phyloP scores from a whole-genome alignment of 2,888 invertebrate genomes.

The Adelphocoris suturalis region DNA sequence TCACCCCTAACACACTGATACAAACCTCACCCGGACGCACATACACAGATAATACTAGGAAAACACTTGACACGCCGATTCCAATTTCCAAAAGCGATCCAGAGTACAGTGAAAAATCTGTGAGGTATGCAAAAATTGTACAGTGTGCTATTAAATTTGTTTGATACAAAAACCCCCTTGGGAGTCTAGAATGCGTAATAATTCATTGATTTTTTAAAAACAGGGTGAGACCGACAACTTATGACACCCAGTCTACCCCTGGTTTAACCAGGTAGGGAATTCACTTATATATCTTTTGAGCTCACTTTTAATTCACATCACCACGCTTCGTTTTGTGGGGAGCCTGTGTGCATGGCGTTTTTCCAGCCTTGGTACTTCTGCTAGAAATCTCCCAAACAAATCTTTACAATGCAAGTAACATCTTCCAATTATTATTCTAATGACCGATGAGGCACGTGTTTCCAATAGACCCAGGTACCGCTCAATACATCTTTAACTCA shows the following conservation, averaged over 20 bases:
- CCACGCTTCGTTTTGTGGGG: conserved; percentile 60
- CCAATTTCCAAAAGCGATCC: conserved; percentile 70
- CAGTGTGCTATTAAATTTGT: conserved; percentile 43
- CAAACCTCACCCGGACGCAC: conserved; percentile 68
- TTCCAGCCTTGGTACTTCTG: conserved; percentile 52
- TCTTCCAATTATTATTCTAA: no score
- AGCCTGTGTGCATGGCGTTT: conserved; percentile 68
- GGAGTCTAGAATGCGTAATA: conserved; percentile 54
- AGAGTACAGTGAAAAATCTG: conserved; percentile 67
- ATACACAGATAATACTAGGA: conserved; percentile 67
- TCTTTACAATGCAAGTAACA: background rate
- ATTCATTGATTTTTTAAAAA: conserved; percentile 71
- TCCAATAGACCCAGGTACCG: no score
- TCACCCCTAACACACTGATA: conserved; percentile 55
- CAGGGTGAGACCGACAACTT: conserved; percentile 77
- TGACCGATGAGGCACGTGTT: no score
- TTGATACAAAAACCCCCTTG: background rate
- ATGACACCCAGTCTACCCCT: conserved; percentile 77
- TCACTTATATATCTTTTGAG: conserved; percentile 64
- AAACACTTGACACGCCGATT: conserved; percentile 70
- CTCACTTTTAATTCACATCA: conserved; percentile 65
- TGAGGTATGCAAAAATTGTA: conserved; percentile 68
- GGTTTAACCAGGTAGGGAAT: conserved; percentile 77
- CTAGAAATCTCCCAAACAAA: conserved; percentile 69
- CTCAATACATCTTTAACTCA: no score